Conservation (phyloP, 64 coral and sea anemone genomes). For the Montipora sp. region DNA sequence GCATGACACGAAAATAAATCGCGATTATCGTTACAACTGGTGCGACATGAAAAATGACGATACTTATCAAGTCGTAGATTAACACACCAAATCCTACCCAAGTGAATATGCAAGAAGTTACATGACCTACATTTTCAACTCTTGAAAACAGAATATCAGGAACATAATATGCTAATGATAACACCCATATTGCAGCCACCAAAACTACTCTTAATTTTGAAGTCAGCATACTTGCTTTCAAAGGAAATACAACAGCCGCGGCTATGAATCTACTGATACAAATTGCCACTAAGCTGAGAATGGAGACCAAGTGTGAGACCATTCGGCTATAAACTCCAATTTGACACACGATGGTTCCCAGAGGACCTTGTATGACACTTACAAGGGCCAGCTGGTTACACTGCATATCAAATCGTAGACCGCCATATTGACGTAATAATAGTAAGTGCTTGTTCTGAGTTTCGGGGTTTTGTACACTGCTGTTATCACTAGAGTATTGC, state of each 20-base stretch:
- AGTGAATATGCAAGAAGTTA: not conserved
- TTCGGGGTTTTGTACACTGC: not conserved
- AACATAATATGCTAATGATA: not conserved
- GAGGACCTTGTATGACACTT: slow-evolving; percentile 6
- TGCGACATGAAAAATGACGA: not conserved
- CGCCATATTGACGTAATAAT: slow-evolving; percentile 25
- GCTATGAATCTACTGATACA: not conserved
- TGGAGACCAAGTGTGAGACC: not conserved
- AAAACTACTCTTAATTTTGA: not conserved
- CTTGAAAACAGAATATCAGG: not conserved
- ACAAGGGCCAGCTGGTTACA: not conserved
- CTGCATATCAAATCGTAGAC: slow-evolving; percentile 1
- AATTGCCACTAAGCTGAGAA: slow-evolving; percentile 10
- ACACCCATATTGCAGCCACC: not conserved
- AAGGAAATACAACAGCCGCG: not conserved
- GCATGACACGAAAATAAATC: not conserved
- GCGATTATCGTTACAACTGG: not conserved
- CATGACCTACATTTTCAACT: not conserved
- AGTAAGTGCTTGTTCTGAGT: slow-evolving; percentile 18
- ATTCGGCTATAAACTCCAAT: not conserved
- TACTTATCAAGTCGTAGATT: not conserved
- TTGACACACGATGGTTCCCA: not conserved
- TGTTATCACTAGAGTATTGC: not conserved
- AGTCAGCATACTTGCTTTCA: not conserved
- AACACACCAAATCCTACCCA: not conserved